Conservation (phyloP, 2,797 vertebrate species). For the Sciurus carolinensis region DNA sequence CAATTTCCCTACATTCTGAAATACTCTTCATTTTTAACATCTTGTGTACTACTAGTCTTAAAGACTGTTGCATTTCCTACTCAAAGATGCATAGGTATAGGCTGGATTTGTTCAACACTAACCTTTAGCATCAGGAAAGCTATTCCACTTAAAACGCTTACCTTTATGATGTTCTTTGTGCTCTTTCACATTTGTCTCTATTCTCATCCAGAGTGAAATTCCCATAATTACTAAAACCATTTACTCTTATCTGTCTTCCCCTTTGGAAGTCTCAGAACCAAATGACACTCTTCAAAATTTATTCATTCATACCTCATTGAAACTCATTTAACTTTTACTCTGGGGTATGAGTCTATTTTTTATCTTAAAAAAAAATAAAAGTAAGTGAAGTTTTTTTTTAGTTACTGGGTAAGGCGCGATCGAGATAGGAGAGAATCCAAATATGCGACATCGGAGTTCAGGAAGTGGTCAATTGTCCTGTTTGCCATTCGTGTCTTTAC, state of each 20-base stretch:
- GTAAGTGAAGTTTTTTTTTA: background rate
- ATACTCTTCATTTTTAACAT: background rate
- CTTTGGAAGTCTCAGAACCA: background rate
- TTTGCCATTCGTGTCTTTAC: conserved; percentile 41
- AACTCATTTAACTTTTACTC: conserved; percentile 13
- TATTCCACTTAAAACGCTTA: background rate
- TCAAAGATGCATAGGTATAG: background rate
- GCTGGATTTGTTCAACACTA: background rate
- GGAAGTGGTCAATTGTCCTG: conserved; percentile 42
- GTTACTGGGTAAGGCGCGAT: background rate
- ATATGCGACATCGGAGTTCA: background rate
- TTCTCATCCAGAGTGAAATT: background rate
- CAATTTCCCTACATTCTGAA: conserved; percentile 51
- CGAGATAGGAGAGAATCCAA: conserved; percentile 37
- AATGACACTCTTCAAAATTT: background rate
- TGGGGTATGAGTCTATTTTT: background rate
- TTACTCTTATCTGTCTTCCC: conserved; percentile 5
- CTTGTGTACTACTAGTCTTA: background rate
- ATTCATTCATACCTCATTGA: background rate
- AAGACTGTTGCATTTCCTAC: background rate
- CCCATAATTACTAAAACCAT: background rate
- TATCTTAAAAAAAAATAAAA: conserved; percentile 71
- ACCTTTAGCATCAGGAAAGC: conserved; percentile 35
- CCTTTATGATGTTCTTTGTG: background rate
- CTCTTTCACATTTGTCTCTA: conserved; percentile 38